Evolutionary conservation across 2,888 invertebrate genomes (phyloP).

Genomic region (Caenorhabditis sulstoni): DNA sequence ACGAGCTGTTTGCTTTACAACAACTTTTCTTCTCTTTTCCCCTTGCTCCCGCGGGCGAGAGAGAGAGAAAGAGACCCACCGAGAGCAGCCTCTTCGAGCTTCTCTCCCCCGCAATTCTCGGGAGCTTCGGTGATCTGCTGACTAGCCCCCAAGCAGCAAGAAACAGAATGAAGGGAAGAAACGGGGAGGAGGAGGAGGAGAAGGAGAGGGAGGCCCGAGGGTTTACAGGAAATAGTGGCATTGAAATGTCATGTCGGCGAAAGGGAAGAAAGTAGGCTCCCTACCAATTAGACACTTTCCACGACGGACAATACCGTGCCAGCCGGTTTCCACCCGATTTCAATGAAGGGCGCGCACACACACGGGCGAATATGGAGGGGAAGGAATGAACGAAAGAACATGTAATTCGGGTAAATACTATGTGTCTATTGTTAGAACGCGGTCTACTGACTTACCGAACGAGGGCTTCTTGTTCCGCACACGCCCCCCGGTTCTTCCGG

Average conservation of each 20-base stretch:
- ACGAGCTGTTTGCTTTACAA: slow-evolving; percentile 62
- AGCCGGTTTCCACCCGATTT: slow-evolving; percentile 41
- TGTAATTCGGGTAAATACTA: slow-evolving; percentile 56
- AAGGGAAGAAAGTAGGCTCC: slow-evolving; percentile 22
- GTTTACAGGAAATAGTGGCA: slow-evolving; percentile 16
- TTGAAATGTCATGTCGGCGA: slow-evolving; percentile 40
- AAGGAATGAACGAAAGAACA: slow-evolving; percentile 25
- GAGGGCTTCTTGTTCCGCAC: slow-evolving; percentile 18
- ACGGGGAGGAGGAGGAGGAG: background rate
- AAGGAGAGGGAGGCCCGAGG: background rate
- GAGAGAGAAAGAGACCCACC: slow-evolving; percentile 23
- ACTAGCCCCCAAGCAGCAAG: slow-evolving; percentile 7
- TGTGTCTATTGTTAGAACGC: slow-evolving; percentile 39
- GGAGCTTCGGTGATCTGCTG: slow-evolving; percentile 20
- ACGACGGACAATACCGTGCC: slow-evolving; percentile 18
- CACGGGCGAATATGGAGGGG: background rate
- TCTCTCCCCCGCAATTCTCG: slow-evolving; percentile 49
- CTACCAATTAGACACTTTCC: slow-evolving; percentile 51
- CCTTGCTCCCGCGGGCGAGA: slow-evolving; percentile 28
- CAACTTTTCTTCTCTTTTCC: slow-evolving; percentile 31
- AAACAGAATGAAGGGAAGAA: slow-evolving; percentile 3
- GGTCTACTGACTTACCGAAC: slow-evolving; percentile 10
- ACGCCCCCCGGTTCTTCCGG: slow-evolving; percentile 23
- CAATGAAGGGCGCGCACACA: slow-evolving; percentile 28
- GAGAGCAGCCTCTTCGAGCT: slow-evolving; percentile 42